Percentiles rank a stretch among this genome's conserved stretches.
phyloP scores from a whole-genome alignment of 2,888 invertebrate genomes.

The Drosophila phalerata region DNA sequence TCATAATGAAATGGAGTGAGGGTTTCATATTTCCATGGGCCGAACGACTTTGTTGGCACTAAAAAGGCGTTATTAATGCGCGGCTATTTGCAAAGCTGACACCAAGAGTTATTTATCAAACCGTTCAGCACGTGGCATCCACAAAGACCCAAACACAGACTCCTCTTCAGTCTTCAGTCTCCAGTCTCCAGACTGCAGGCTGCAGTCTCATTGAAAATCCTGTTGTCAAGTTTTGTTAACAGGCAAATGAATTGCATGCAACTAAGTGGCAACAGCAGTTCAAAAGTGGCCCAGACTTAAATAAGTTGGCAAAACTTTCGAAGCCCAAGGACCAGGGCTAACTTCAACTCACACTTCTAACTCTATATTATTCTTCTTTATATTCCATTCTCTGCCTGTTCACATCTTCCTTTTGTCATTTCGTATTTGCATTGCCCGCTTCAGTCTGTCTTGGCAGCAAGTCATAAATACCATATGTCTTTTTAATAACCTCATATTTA shows the following conservation, averaged over 20 bases:
- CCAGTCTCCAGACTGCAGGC: not conserved
- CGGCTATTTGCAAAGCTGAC: slow-evolving; percentile 71
- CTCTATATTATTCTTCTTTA: not conserved
- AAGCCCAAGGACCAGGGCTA: slow-evolving; percentile 8
- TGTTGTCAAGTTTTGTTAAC: slow-evolving; percentile 60
- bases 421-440: slow-evolving; percentile 42
- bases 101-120: slow-evolving; percentile 64
- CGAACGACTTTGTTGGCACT: slow-evolving; percentile 28
- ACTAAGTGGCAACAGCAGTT: slow-evolving; percentile 59
- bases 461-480: slow-evolving; percentile 71
- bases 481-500: slow-evolving; percentile 63
- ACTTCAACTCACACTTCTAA: not conserved
- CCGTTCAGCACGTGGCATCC: slow-evolving; percentile 59
- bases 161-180: not conserved
- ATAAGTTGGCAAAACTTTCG: slow-evolving; percentile 58
- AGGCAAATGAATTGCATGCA: slow-evolving; percentile 64
- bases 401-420: slow-evolving; percentile 42
- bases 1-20: not conserved
- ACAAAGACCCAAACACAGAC: not conserved
- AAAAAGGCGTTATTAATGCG: slow-evolving; percentile 72
- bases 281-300: slow-evolving; percentile 42
- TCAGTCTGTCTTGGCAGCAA: not conserved
- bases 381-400: slow-evolving; percentile 9
- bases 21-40: slow-evolving; percentile 34
- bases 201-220: slow-evolving; percentile 3